These are phyloP conservation scores for Oligia fasciuncula DNA, from an alignment of 2,888 invertebrate genomes.

Conservation along the genomic window DNA sequence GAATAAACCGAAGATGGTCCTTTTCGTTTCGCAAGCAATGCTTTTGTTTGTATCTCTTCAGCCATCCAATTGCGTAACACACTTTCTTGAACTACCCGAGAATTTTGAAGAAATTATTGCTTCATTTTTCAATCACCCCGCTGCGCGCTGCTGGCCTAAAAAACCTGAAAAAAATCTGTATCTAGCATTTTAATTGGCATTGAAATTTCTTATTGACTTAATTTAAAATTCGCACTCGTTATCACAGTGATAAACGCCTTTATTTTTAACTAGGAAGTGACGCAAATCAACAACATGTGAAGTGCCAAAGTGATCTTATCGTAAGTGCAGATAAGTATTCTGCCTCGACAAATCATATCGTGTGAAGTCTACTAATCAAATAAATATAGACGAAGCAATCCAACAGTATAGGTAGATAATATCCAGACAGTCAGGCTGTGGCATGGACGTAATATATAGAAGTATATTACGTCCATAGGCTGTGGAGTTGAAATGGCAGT, in stretches of 20 bases:
- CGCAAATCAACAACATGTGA: conserved; percentile 33
- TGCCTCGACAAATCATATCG: conserved; percentile 26
- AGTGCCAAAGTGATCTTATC: conserved; percentile 50
- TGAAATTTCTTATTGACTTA: conserved; percentile 11
- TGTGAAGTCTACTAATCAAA: conserved; percentile 19
- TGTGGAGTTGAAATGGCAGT: not conserved
- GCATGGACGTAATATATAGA: too few relatives aligned
- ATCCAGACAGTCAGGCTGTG: not conserved
- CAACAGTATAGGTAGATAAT: not conserved
- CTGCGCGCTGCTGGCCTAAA: not conserved
- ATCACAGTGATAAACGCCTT: conserved; percentile 43
- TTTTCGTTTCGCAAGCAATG: not conserved
- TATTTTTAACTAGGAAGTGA: conserved; percentile 65
- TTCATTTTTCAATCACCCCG: not conserved
- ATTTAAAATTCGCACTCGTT: conserved; percentile 30
- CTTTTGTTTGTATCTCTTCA: not conserved
- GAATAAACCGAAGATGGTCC: not conserved
- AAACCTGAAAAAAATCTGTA: not conserved
- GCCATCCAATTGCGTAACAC: too few relatives aligned
- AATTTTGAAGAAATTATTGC: too few relatives aligned
- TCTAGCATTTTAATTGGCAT: not conserved
- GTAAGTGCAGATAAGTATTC: conserved; percentile 37
- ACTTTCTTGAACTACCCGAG: too few relatives aligned
- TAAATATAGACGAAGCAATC: not conserved
- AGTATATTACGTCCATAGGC: too few relatives aligned